Evolutionary conservation across 2,113 vertebrate species (phyloP).

Genomic region (Sander lucioperca): DNA sequence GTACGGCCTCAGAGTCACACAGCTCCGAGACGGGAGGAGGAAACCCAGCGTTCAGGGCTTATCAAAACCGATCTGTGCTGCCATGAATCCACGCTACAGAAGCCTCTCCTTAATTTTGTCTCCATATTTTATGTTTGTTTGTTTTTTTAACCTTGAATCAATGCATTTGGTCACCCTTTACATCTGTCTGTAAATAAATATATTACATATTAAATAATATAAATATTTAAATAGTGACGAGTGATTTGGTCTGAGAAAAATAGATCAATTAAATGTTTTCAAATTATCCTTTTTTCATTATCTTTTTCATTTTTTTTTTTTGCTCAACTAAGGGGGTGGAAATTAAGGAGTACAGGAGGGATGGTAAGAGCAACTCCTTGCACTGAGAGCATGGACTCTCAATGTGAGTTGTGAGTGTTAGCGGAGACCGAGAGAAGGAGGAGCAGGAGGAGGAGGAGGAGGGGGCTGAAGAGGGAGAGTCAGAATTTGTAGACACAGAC

Average conservation of each 20-base stretch:
- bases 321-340: neutral
- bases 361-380: constrained; percentile 37
- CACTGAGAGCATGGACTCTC: constrained; percentile 20
- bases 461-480: constrained; percentile 43
- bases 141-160: too few relatives aligned
- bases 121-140: too few relatives aligned
- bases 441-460: neutral
- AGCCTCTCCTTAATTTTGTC: constrained; percentile 59
- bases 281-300: too few relatives aligned
- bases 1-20: constrained; percentile 58
- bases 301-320: constrained; percentile 44
- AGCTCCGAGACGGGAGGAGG: constrained; percentile 33
- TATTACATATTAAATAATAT: too few relatives aligned
- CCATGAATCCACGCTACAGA: constrained; percentile 66
- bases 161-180: too few relatives aligned
- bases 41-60: constrained; percentile 67
- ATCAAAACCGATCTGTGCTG: constrained; percentile 62
- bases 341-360: constrained; percentile 18
- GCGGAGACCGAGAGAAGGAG: constrained; percentile 28
- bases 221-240: too few relatives aligned
- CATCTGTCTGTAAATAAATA: too few relatives aligned
- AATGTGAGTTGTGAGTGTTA: constrained; percentile 37
- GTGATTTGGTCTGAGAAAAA: too few relatives aligned
- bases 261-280: too few relatives aligned
- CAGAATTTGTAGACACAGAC: constrained; percentile 80